Evolutionary conservation across 2,797 vertebrate genomes (phyloP), one percentile per base, ranked within the genome.

Genomic region (Tiaroga cobitis): DNA sequence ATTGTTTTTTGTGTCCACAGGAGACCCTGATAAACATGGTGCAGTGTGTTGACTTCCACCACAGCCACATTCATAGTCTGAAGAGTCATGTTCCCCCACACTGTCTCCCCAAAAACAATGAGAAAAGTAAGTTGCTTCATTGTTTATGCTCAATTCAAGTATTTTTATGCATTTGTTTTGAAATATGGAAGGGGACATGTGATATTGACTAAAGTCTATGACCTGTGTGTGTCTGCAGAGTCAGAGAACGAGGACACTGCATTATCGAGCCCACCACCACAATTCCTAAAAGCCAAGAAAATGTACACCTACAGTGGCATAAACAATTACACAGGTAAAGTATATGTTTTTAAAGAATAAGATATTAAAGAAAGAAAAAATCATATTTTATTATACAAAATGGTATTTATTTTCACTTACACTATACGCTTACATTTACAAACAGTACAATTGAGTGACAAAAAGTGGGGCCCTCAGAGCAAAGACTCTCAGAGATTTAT

Each of bases 1-100:
- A 21, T 37, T 87, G 41, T 26, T 34, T 39, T 61, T 21, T 77
- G 32, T 81, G 13, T 63, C n/a, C 72, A 86, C 88, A 92, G 79
- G 86, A 88, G 51, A 91, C 74, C 1, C 46, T 90, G 69, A 79
- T 88, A 77, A 89, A 91, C 85, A 89, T 91, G 88, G 65, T 92
- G 54, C 83, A 69, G 16, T 90, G 89, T 76, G 86, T 91, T 82
- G 86, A 90, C 67, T 90, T 89, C 75, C 86, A 90, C 49, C 86
- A 90, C 67, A 84, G 54, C 49, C 81, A 87, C 80, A 89, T 92
- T 65, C 73, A 89, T 75, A 86, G 34, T 61, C 75, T 88, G 70
- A 82, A 90, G 46, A 81, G 39, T 34, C 78, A 68, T 21, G 86
- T 89, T 5, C 86, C 90, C 13, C 19, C 78, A 15, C 49, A 86